These are phyloP conservation scores for Furnarius figulus DNA, from an alignment of 2,113 vertebrate genomes.

Conservation along the genomic window DNA sequence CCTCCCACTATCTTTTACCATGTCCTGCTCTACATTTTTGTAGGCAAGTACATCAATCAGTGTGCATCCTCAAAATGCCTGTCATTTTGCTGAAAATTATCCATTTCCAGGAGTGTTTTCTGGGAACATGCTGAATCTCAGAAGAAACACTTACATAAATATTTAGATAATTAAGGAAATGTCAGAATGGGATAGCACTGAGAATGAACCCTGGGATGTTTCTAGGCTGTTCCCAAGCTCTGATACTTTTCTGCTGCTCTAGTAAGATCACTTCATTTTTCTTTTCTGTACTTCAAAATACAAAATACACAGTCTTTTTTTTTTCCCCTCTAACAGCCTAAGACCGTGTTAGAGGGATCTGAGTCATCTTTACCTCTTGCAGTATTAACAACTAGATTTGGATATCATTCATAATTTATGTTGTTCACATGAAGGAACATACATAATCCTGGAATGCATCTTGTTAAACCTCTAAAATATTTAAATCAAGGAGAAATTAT, in stretches of 20 bases:
- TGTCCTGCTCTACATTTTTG: background rate
- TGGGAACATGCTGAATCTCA: slow-evolving; percentile 2
- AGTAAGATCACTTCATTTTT: slow-evolving; percentile 11
- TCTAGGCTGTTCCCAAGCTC: background rate
- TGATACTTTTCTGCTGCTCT: background rate
- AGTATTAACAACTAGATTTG: slow-evolving; percentile 5
- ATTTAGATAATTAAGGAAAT: slow-evolving; percentile 52
- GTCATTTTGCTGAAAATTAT: background rate
- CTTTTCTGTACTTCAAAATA: background rate
- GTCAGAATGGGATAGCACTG: background rate
- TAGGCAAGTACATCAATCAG: background rate
- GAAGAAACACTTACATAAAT: slow-evolving; percentile 39
- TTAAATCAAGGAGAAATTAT: background rate
- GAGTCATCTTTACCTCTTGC: slow-evolving; percentile 2
- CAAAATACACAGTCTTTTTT: background rate
- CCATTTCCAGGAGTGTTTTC: background rate
- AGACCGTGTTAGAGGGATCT: background rate
- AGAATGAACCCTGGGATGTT: background rate
- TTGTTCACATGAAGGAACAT: background rate
- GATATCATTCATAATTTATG: slow-evolving; percentile 24
- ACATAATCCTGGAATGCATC: background rate
- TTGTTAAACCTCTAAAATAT: background rate
- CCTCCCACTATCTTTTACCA: background rate
- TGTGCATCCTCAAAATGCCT: background rate
- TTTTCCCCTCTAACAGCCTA: background rate